A percentile compares a stretch with the other conserved stretches of the same genome.
phyloP scores from a whole-genome alignment of 2,888 invertebrate genomes.

The Thymelicus lineola region DNA sequence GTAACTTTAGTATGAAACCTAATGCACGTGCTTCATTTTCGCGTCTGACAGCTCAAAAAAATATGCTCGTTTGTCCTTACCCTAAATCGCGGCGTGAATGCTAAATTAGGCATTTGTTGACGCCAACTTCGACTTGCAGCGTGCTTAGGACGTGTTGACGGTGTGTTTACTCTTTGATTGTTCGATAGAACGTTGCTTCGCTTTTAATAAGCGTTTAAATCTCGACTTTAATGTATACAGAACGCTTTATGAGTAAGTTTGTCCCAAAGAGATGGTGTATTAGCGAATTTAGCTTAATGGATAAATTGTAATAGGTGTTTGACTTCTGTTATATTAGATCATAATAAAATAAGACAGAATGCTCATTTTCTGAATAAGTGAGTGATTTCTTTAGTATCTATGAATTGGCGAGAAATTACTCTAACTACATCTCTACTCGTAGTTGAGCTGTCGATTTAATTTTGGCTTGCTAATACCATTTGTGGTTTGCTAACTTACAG shows the following conservation, averaged over 20 bases:
- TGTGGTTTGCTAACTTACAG: constrained; percentile 16
- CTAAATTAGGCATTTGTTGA: constrained; percentile 5
- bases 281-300: too few species aligned
- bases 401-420: neutral
- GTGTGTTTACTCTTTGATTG: neutral
- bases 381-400: too few species aligned
- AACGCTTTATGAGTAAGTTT: neutral
- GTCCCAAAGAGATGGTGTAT: too few species aligned
- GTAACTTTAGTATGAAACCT: too few species aligned
- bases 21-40: too few species aligned
- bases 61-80: too few species aligned
- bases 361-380: too few species aligned
- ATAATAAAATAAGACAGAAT: too few species aligned
- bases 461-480: neutral
- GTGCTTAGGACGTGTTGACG: neutral
- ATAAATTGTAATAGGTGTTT: too few species aligned
- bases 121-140: neutral
- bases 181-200: neutral
- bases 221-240: neutral
- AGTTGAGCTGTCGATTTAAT: neutral
- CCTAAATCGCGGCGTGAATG: constrained; percentile 1
- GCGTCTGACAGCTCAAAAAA: too few species aligned
- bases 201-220: neutral
- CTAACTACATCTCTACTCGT: neutral
- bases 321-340: too few species aligned